Conservation (phyloP, 1,140 invertebrate species). For the Paraescarpia echinospica region DNA sequence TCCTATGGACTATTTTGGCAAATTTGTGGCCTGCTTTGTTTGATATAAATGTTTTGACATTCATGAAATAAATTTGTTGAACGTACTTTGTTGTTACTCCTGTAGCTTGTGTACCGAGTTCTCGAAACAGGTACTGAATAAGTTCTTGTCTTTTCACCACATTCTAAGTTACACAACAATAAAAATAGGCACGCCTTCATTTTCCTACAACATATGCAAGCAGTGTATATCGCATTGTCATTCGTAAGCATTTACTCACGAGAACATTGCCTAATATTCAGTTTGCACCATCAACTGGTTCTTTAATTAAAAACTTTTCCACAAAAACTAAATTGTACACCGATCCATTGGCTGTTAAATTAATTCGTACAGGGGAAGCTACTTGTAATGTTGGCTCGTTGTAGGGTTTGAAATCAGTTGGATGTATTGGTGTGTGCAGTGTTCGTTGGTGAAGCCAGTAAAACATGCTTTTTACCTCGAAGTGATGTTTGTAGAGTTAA, state of each 20-base stretch:
- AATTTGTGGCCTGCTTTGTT: not conserved
- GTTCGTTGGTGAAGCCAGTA: no score
- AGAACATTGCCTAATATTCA: no score
- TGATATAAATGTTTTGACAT: no score
- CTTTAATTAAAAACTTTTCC: no score
- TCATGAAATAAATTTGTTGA: not conserved
- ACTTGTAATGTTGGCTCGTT: not conserved
- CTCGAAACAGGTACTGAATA: slow-evolving; percentile 17
- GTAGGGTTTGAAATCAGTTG: no score
- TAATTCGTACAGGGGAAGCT: not conserved
- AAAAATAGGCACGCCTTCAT: not conserved
- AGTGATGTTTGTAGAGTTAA: not conserved
- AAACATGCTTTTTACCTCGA: not conserved
- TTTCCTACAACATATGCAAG: not conserved
- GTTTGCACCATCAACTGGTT: no score
- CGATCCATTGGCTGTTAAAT: not conserved
- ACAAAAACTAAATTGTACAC: not conserved
- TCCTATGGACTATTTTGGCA: not conserved
- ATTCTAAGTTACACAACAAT: not conserved
- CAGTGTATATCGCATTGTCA: not conserved
- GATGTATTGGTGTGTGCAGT: no score
- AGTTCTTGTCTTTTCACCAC: not conserved
- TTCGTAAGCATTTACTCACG: not conserved
- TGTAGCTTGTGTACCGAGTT: slow-evolving; percentile 20
- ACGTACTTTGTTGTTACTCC: not conserved